A percentile compares a stretch with the other conserved stretches of the same genome.
Evolutionary conservation across 2,888 invertebrate genomes (phyloP).

Genomic region (Oligia strigilis): DNA sequence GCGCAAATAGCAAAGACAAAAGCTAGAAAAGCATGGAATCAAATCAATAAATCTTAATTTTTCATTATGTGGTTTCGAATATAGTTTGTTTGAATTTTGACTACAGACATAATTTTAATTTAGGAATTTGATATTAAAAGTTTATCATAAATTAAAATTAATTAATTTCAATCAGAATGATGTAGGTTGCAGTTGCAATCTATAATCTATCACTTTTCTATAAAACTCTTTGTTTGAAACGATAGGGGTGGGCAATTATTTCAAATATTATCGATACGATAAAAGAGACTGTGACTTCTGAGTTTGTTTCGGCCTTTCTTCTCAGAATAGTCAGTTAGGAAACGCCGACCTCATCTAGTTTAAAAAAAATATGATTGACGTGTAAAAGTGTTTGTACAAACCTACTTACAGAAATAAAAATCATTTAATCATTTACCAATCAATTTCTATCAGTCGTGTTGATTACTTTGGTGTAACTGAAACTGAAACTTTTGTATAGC

Average conservation of each 20-base stretch:
- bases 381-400: too few relatives aligned
- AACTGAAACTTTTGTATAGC: too few relatives aligned
- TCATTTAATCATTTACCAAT: too few relatives aligned
- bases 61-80: neutral
- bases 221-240: neutral
- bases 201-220: neutral
- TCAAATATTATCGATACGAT: neutral
- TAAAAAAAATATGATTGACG: too few relatives aligned
- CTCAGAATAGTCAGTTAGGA: too few relatives aligned
- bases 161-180: neutral
- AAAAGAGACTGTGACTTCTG: too few relatives aligned
- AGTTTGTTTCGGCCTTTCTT: too few relatives aligned
- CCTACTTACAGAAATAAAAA: too few relatives aligned
- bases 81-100: neutral
- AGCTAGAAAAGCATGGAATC: conserved; percentile 9
- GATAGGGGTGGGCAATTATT: neutral
- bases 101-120: neutral
- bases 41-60: conserved; percentile 44
- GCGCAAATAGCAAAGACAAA: conserved; percentile 63
- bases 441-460: neutral
- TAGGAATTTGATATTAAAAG: neutral
- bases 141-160: neutral
- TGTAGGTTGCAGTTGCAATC: neutral
- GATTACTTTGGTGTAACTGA: neutral
- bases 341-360: too few relatives aligned